A percentile compares a stretch with the other conserved stretches of the same genome.
Conservation (phyloP, 2,113 vertebrate species). For the Brienomyrus longianalis region DNA sequence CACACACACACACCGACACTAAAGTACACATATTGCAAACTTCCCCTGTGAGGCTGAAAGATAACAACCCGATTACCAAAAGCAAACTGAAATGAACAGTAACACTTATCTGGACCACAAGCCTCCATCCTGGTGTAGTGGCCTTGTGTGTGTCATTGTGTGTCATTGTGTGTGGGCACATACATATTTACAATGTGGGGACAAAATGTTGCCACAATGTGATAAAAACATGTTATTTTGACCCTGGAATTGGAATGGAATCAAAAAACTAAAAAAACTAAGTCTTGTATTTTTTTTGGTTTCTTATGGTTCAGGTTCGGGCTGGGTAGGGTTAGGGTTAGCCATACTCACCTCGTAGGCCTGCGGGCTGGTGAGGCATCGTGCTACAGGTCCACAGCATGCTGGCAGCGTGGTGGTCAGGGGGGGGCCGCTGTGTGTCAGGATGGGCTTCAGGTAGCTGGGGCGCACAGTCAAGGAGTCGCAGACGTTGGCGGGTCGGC, state of each 20-base stretch:
- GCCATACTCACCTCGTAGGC: conserved; percentile 78
- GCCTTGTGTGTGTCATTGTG: conserved; percentile 3
- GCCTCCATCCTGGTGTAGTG: not conserved
- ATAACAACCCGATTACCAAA: not conserved
- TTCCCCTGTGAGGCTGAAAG: not conserved
- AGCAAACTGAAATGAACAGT: not conserved
- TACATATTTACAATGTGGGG: not conserved
- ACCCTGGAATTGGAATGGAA: not conserved
- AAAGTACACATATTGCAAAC: not conserved
- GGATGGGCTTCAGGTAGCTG: conserved; percentile 93
- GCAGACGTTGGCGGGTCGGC: not conserved
- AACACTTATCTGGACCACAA: not conserved
- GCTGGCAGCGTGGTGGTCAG: conserved; percentile 84
- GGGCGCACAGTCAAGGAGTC: conserved; percentile 63
- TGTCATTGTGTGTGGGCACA: not conserved
- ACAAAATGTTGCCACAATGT: not conserved
- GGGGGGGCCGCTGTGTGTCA: conserved; percentile 92
- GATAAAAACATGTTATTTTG: not conserved
- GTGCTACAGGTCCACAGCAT: conserved; percentile 88
- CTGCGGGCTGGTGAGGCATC: conserved; percentile 85
- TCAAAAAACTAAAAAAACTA: not conserved
- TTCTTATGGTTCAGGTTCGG: too few relatives aligned
- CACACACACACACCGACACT: not conserved
- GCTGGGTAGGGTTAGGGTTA: too few relatives aligned
- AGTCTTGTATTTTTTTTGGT: too few relatives aligned